Conservation (phyloP, 2,113 vertebrate species). For the Oreocharis arfaki region DNA sequence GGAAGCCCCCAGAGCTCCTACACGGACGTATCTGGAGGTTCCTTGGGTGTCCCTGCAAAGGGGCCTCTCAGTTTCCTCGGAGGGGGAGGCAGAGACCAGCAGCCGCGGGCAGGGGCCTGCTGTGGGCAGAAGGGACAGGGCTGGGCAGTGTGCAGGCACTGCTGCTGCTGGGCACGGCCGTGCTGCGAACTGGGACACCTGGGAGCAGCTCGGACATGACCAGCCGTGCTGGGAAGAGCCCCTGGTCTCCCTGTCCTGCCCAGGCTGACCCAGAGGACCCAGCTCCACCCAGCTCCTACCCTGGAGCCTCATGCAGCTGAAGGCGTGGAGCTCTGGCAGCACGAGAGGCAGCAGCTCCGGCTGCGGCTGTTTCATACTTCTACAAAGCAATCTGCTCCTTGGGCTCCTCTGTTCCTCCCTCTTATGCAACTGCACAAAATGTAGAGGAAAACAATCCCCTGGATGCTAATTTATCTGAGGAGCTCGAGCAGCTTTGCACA, state of each 20-base stretch:
- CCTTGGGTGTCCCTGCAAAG: not conserved
- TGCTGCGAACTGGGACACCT: not conserved
- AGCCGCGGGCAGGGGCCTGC: not conserved
- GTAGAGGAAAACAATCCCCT: not conserved
- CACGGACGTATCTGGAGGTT: accelerated
- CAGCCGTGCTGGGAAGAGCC: accelerated
- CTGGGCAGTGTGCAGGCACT: not conserved
- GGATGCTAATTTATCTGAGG: slow-evolving; percentile 17
- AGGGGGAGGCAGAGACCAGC: not conserved
- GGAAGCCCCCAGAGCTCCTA: not conserved
- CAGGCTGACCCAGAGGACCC: not conserved
- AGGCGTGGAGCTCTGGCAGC: not conserved
- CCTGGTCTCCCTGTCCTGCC: accelerated
- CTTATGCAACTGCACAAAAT: slow-evolving; percentile 10
- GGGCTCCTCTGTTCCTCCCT: not conserved
- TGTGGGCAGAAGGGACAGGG: not conserved
- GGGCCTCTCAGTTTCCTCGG: accelerated
- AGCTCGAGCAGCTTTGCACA: not conserved
- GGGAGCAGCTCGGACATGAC: not conserved
- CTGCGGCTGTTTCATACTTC: not conserved
- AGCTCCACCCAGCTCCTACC: not conserved
- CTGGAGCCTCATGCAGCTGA: not conserved
- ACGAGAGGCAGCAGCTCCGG: not conserved
- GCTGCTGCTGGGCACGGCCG: not conserved
- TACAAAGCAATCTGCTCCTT: not conserved